phyloP scores from a whole-genome alignment of 2,888 invertebrate species.

The Hypomecis punctinalis region DNA sequence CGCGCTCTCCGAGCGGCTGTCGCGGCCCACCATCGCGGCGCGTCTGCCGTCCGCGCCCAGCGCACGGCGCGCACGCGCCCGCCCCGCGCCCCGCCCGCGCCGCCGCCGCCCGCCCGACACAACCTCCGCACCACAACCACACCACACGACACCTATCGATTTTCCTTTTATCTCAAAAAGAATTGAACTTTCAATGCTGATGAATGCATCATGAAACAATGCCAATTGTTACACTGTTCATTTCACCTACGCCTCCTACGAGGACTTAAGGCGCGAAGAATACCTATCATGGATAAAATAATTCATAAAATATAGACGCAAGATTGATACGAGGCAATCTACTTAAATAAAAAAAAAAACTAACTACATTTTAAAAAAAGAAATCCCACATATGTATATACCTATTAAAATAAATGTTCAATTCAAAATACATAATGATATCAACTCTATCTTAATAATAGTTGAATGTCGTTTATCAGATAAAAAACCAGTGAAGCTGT shows the following conservation, averaged over 20 bases:
- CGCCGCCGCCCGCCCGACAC: constrained; percentile 30
- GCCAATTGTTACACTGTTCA: neutral
- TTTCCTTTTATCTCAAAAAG: constrained; percentile 52
- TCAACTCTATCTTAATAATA: too few relatives aligned
- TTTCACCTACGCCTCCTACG: neutral
- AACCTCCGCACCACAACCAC: constrained; percentile 45
- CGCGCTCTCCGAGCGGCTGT: constrained; percentile 84
- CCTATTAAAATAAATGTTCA: too few relatives aligned
- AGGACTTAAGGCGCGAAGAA: neutral
- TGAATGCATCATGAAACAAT: constrained; percentile 31
- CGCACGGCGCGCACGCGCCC: constrained; percentile 55
- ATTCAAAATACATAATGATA: too few relatives aligned
- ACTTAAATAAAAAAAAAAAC: too few relatives aligned
- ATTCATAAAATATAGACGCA: neutral
- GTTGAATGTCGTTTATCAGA: too few relatives aligned
- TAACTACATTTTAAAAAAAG: too few relatives aligned
- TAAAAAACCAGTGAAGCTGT: too few relatives aligned
- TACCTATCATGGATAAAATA: neutral
- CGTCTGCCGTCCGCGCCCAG: constrained; percentile 76
- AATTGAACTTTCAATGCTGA: constrained; percentile 28
- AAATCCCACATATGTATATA: too few relatives aligned
- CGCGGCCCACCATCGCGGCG: constrained; percentile 85
- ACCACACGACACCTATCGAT: constrained; percentile 57
- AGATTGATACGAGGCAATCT: too few relatives aligned
- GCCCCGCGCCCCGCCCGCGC: constrained; percentile 52